Conservation (phyloP, 2,888 invertebrate species). For the Lamproptera curius region DNA sequence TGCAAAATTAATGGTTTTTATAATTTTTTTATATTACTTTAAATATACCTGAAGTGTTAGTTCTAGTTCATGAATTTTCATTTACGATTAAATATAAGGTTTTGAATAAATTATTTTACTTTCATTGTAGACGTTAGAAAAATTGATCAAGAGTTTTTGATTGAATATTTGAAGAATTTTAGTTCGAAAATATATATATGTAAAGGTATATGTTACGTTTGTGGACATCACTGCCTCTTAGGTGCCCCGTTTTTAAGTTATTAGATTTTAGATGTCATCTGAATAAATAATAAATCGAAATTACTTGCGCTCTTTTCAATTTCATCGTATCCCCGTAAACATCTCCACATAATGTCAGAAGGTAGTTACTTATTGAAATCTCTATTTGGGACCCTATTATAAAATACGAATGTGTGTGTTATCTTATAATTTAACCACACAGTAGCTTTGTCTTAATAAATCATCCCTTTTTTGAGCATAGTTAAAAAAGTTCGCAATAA, state of each 20-base stretch:
- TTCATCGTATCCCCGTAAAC: too few species aligned
- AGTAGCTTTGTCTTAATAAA: too few species aligned
- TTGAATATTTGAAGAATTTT: background rate
- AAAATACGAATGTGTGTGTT: too few species aligned
- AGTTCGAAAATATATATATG: background rate
- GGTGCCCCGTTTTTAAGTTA: constrained; percentile 4
- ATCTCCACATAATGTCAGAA: too few species aligned
- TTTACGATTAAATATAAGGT: constrained; percentile 16
- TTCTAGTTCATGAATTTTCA: constrained; percentile 5
- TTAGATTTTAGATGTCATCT: background rate
- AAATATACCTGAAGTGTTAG: background rate
- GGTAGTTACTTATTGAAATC: too few species aligned
- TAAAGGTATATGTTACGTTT: background rate
- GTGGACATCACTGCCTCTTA: constrained; percentile 10
- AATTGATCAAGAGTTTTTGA: background rate
- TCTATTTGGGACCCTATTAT: too few species aligned
- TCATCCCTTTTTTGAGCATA: too few species aligned
- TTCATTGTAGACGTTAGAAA: background rate
- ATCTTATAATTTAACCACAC: too few species aligned
- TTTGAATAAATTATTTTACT: background rate
- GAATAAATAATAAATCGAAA: background rate
- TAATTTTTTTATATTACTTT: constrained; percentile 6
- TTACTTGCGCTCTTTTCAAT: too few species aligned
- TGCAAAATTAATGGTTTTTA: constrained; percentile 2
- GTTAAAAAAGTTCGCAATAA: too few species aligned